These are phyloP conservation scores for Aelia acuminata DNA, from an alignment of 2,888 invertebrate species.

Conservation along the genomic window DNA sequence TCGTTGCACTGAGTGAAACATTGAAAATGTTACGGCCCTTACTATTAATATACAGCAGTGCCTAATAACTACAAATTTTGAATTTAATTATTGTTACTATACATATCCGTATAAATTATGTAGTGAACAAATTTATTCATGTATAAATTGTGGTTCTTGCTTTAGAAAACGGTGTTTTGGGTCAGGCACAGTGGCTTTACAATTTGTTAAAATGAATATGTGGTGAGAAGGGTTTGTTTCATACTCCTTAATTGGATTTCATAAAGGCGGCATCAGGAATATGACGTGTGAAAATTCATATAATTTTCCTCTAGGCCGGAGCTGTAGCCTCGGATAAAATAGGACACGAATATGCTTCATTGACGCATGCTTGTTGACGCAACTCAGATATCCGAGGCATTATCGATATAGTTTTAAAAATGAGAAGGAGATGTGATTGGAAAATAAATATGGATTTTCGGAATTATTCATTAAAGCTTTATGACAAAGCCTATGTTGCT, in stretches of 20 bases:
- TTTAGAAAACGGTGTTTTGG: background rate
- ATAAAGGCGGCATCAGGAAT: background rate
- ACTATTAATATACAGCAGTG: no score
- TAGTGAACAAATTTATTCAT: background rate
- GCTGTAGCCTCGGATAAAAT: background rate
- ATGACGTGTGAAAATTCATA: background rate
- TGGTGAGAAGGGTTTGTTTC: background rate
- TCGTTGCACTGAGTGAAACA: no score
- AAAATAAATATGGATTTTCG: no score
- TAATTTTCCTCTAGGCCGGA: background rate
- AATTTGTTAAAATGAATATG: background rate
- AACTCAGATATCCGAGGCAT: no score
- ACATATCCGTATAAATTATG: background rate
- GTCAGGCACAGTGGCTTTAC: background rate
- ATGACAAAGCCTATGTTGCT: no score
- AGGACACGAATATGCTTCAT: background rate
- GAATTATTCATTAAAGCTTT: no score
- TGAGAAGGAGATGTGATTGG: no score
- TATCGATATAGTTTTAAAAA: no score
- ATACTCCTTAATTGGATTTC: slow-evolving; percentile 1
- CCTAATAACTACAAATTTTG: no score
- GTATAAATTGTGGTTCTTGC: background rate
- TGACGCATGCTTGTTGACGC: background rate
- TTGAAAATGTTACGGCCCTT: no score
- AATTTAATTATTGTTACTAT: background rate